A percentile compares a stretch with the other conserved stretches of the same genome.
Evolutionary conservation across 2,888 invertebrate species (phyloP).

Genomic region (Odontocerum albicorne): DNA sequence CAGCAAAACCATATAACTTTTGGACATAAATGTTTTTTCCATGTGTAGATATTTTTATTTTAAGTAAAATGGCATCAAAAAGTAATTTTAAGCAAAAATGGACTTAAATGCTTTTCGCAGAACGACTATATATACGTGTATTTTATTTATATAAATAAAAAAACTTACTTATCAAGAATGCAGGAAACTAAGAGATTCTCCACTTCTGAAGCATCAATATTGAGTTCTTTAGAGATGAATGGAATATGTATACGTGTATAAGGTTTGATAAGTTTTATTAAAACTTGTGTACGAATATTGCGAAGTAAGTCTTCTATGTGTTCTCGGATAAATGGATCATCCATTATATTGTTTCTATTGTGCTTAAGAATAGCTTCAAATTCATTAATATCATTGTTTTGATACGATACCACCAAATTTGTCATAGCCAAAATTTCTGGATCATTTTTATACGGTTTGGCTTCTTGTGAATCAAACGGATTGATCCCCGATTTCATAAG

Average conservation of each 20-base stretch:
- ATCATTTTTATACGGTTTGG: conserved; percentile 99
- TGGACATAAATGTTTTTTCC: too few relatives aligned
- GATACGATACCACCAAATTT: conserved; percentile 94
- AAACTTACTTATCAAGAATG: conserved; percentile 90
- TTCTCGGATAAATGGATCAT: conserved; percentile 97
- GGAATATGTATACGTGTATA: conserved; percentile 98
- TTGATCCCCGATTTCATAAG: conserved; percentile 99
- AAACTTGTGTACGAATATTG: conserved; percentile 95
- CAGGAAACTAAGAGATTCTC: conserved; percentile 96
- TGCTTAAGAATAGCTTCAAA: conserved; percentile 95
- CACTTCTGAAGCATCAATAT: conserved; percentile 92
- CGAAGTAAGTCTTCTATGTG: conserved; percentile 96
- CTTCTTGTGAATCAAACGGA: conserved; percentile 99
- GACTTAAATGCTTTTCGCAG: too few relatives aligned
- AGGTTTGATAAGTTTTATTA: conserved; percentile 95
- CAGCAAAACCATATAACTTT: too few relatives aligned
- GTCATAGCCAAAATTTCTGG: conserved; percentile 99
- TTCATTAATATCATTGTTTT: conserved; percentile 97
- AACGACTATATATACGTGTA: too few relatives aligned
- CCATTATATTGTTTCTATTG: conserved; percentile 96
- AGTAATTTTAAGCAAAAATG: too few relatives aligned
- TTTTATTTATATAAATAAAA: too few relatives aligned
- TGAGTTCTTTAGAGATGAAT: conserved; percentile 93
- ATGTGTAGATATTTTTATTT: too few relatives aligned
- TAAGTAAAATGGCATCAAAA: too few relatives aligned